phyloP scores from a whole-genome alignment of 2,888 invertebrate genomes.

The Lydus trimaculatus region DNA sequence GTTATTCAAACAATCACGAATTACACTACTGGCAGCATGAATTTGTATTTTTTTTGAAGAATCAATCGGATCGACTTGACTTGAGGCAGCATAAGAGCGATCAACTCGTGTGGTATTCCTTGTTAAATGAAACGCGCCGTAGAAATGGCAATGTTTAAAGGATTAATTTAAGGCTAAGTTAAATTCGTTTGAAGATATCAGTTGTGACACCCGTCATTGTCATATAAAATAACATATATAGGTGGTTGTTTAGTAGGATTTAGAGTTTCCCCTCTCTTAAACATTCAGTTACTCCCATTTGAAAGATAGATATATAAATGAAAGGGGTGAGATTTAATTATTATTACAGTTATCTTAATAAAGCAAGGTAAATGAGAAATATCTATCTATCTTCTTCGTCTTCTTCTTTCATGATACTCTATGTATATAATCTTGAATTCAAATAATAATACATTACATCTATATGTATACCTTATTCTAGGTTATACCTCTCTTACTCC shows the following conservation, averaged over 20 bases:
- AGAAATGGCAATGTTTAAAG: slow-evolving; percentile 24
- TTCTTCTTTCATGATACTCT: too few relatives aligned
- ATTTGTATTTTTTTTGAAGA: neutral
- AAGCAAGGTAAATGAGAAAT: slow-evolving; percentile 55
- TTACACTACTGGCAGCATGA: neutral
- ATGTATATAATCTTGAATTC: slow-evolving; percentile 59
- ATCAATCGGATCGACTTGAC: neutral
- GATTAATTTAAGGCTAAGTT: slow-evolving; percentile 42
- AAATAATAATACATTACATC: slow-evolving; percentile 48
- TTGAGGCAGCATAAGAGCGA: too few relatives aligned
- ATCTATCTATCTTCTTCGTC: slow-evolving; percentile 48
- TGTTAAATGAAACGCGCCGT: too few relatives aligned
- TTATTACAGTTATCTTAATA: slow-evolving; percentile 58
- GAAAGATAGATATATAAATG: neutral
- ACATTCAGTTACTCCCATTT: slow-evolving; percentile 28
- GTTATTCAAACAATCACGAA: neutral
- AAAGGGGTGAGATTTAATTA: slow-evolving; percentile 56
- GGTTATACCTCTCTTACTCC: slow-evolving; percentile 35
- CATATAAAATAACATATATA: slow-evolving; percentile 49
- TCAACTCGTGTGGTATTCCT: too few relatives aligned
- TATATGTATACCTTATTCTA: neutral
- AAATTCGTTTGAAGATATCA: slow-evolving; percentile 27
- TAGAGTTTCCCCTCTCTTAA: slow-evolving; percentile 31
- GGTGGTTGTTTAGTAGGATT: slow-evolving; percentile 42
- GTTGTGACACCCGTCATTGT: slow-evolving; percentile 52